Evolutionary conservation across 2,888 invertebrate genomes (phyloP).

Genomic region (Acanthopleura granulata): DNA sequence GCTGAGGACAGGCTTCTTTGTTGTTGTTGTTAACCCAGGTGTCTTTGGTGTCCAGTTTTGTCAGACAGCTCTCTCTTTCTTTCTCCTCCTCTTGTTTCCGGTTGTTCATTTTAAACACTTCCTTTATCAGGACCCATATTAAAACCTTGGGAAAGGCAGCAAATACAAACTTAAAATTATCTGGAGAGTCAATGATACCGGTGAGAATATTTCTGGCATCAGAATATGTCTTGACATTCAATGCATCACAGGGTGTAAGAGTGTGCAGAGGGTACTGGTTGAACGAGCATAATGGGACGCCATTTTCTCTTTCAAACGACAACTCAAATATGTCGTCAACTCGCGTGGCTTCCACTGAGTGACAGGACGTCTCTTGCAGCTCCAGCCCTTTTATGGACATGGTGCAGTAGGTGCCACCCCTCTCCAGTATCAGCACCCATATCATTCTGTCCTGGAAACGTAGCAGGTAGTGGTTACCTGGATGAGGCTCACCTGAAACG

Average conservation of each 20-base stretch:
- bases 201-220: constrained; percentile 70
- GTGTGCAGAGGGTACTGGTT: constrained; percentile 58
- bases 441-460: constrained; percentile 71
- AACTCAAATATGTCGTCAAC: constrained; percentile 70
- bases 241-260: constrained; percentile 59
- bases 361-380: constrained; percentile 71
- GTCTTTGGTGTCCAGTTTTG: not conserved
- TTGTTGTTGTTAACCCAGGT: constrained; percentile 16
- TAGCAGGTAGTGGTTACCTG: constrained; percentile 69
- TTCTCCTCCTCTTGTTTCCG: constrained; percentile 22
- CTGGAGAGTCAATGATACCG: constrained; percentile 69
- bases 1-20: not conserved
- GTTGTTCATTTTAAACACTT: constrained; percentile 51
- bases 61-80: constrained; percentile 25
- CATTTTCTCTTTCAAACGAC: constrained; percentile 62
- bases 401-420: constrained; percentile 67
- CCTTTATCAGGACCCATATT: constrained; percentile 67
- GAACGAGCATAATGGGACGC: constrained; percentile 37
- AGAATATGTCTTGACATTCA: constrained; percentile 63
- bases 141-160: constrained; percentile 66
- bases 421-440: constrained; percentile 69
- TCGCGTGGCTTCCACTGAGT: constrained; percentile 71
- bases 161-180: constrained; percentile 59
- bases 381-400: constrained; percentile 70
- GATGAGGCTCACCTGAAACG: constrained; percentile 64